Base-by-base conservation (phyloP, 2,113 vertebrate species). In the Leucosticte australis region DNA sequence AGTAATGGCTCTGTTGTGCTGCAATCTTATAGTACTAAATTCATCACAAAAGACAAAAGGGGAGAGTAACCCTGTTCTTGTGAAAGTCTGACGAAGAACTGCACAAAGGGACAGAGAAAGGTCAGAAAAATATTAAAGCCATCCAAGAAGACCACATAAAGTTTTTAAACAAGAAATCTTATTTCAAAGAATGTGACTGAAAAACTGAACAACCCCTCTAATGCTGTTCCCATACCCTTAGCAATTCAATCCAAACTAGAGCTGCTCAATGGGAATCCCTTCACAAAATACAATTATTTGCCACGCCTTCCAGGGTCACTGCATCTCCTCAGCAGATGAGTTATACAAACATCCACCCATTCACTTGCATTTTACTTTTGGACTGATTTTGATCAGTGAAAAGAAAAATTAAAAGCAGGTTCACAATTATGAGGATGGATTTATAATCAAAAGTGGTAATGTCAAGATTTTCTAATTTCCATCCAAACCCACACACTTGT, bases 61-160 rank as follows among this genome's bases (percentile, higher is more conserved):
- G 8, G 99, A 99, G 62, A 99, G 98, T 65, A 99, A 97, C 64
- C 99, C 99, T 97, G 99, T 98, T 64, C 98, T 97, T 42, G 98
- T 98, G 88, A 99, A 98, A 59, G 98, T 99, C 92, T 99, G 98
- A 41, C 99, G 99, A 39, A 99, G 98, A 50, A 99, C 99, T 99
- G 92, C 18, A 71, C 71, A 89, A 96, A 92, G 62, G 60, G 88
- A 85, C 1, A 24, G 18, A 91, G 41, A 92, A 60, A 68, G 27
- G 71, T 37, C 35, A 92, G 26, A 55, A n/a, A 42, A 63, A 50
- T 50, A 37, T 46, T 56, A 90, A 79, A 95, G 20, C 24, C 26
- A 50, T 33, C 20, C 46, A 15, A 4, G 24, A 49, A 89, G 27
- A 59, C 26, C 44, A 44, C 4, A 11, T 46, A 33, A 88, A 65